phyloP scores from a whole-genome alignment of 1,140 invertebrate species.

The Drosophila hydei region DNA sequence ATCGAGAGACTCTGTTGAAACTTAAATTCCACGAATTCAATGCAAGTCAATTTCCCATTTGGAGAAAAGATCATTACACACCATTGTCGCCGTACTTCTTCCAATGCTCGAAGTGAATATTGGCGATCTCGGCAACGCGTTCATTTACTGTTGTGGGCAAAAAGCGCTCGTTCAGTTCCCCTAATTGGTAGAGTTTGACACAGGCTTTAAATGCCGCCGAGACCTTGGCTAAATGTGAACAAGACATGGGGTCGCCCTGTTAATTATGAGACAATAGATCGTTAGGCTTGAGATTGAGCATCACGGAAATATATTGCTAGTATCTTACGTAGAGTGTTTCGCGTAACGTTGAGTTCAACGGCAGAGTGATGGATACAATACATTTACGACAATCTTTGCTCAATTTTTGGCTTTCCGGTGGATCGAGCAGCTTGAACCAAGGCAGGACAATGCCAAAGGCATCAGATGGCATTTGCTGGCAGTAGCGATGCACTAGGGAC shows the following conservation, averaged over 20 bases:
- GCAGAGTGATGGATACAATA: slow-evolving; percentile 85
- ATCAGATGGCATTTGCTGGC: slow-evolving; percentile 91
- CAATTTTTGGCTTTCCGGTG: background rate
- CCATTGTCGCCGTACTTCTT: slow-evolving; percentile 86
- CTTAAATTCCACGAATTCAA: too few relatives aligned
- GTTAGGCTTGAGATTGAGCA: background rate
- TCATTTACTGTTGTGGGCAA: slow-evolving; percentile 88
- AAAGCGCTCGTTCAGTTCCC: slow-evolving; percentile 92
- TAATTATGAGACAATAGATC: slow-evolving; percentile 14
- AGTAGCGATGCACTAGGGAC: slow-evolving; percentile 91
- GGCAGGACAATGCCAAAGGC: slow-evolving; percentile 87
- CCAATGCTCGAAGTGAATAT: slow-evolving; percentile 77
- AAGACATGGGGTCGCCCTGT: slow-evolving; percentile 87
- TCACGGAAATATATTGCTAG: background rate
- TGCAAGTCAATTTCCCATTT: too few relatives aligned
- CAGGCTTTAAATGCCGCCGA: slow-evolving; percentile 92
- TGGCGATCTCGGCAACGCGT: slow-evolving; percentile 58
- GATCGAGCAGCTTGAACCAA: slow-evolving; percentile 37
- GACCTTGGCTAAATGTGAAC: slow-evolving; percentile 89
- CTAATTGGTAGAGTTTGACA: slow-evolving; percentile 87
- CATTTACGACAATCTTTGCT: slow-evolving; percentile 46
- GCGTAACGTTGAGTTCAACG: slow-evolving; percentile 88
- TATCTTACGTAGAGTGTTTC: slow-evolving; percentile 48
- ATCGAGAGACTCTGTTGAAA: too few relatives aligned
- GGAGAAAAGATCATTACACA: slow-evolving; percentile 46